These are phyloP conservation scores for Sylvilagus bachmani DNA, from an alignment of 2,113 vertebrate species.

Conservation along the genomic window DNA sequence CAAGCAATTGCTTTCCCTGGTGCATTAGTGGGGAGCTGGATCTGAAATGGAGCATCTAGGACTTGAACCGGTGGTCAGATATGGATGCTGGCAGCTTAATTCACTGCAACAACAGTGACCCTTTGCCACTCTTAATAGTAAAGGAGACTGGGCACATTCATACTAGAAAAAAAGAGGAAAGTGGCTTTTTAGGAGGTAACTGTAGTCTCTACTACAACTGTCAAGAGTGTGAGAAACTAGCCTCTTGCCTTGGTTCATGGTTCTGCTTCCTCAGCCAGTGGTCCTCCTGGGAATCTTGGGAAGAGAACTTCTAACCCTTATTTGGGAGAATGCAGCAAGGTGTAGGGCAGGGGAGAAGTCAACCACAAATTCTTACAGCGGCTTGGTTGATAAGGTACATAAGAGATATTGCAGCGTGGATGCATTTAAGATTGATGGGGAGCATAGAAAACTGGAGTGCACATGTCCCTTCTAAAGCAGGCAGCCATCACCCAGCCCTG, in stretches of 20 bases:
- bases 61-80: too few relatives aligned
- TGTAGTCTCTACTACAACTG: not conserved
- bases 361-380: not conserved
- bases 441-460: not conserved
- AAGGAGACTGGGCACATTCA: not conserved
- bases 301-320: not conserved
- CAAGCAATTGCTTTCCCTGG: too few relatives aligned
- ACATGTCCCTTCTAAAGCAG: not conserved
- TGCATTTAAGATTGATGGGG: not conserved
- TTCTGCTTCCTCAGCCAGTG: not conserved
- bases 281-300: not conserved
- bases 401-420: not conserved
- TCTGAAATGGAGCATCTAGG: too few relatives aligned
- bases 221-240: not conserved
- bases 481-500: not conserved
- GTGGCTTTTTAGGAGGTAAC: not conserved
- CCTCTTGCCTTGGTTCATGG: not conserved
- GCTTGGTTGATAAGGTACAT: slow-evolving; percentile 13
- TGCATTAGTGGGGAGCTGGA: too few relatives aligned
- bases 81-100: too few relatives aligned
- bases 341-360: not conserved
- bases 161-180: not conserved
- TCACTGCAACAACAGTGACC: too few relatives aligned
- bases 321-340: not conserved
- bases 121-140: not conserved